Base-by-base conservation (phyloP, 2,797 vertebrate species). In the Sebastes taczanowskii region DNA sequence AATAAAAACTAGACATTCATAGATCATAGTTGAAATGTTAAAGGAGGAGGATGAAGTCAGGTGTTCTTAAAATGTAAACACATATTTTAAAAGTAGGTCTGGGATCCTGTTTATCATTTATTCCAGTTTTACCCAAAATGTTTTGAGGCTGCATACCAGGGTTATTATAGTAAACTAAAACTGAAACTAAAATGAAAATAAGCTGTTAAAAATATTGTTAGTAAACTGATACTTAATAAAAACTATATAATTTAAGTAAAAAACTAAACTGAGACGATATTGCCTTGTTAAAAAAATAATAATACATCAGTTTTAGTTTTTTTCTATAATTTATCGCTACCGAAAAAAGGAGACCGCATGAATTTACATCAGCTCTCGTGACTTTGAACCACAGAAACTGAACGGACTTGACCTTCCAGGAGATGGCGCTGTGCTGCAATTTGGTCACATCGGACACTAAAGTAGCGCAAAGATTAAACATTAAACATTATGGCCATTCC, bases 281-380 rank as follows among this genome's bases (percentile, higher is more conserved):
- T 25, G n/a, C 2, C 8, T 13, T 23, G n/a, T 55, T 55, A 42
- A 42, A 42, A 42, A 42, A 2, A 0, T 42, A 42, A 42, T 42
- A 42, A 42, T 3, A 46, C 0, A 3, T 46, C 42, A 46, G 16
- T 46, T 18, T 46, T 46, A 46, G 42, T 46, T 46, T 46, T 46
- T 46, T 46, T 18, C 42, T 46, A 7, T 46, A 46, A 18, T 46
- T 46, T 46, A 46, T 46, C 16, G 7, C 42, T 7, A 46, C 7
- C 42, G 7, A 18, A 46, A 46, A 46, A 46, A 18, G 16, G 16
- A 46, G 16, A 46, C 3, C 0, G 16, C 0, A 2, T 46, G 0
- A 42, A 42, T 42, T 42, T 46, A 46, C 7, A 18, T 18, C 3
- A 46, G 1, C 16, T 46, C 42, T 46, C 16, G 42, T 46, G 42